Evolutionary conservation across 2,797 vertebrate genomes (phyloP).

Genomic region (Trichosurus vulpecula): DNA sequence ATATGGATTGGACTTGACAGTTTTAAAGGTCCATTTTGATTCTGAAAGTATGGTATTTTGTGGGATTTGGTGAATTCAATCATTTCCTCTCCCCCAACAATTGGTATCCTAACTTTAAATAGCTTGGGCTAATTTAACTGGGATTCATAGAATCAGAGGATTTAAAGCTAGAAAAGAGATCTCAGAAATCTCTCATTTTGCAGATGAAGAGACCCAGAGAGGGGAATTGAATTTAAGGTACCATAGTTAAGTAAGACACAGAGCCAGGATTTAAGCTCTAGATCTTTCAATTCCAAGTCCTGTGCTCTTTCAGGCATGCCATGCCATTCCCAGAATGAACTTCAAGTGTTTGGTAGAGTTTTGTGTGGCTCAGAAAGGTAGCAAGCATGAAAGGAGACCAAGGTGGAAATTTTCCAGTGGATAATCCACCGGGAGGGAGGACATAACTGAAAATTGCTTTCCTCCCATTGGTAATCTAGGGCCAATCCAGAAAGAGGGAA

Average conservation of each 20-base stretch:
- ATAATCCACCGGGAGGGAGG: neutral
- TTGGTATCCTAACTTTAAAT: neutral
- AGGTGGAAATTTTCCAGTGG: neutral
- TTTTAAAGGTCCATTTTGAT: neutral
- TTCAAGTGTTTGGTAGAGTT: neutral
- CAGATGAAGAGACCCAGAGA: neutral
- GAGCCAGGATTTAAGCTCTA: neutral
- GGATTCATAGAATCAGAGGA: neutral
- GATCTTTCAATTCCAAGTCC: neutral
- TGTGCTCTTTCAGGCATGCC: neutral
- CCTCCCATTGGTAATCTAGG: neutral
- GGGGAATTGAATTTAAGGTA: neutral
- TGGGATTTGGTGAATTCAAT: neutral
- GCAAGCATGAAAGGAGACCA: neutral
- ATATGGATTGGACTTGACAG: neutral
- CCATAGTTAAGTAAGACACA: neutral
- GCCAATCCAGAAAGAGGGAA: neutral
- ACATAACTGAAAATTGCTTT: neutral
- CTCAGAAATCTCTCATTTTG: neutral
- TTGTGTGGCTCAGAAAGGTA: neutral
- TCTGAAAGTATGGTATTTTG: neutral
- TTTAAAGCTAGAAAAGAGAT: neutral
- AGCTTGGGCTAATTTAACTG: neutral
- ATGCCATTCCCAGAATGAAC: neutral
- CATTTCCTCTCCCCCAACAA: neutral